phyloP scores from a whole-genome alignment of 1,140 invertebrate species.

The Cotesia typhae region DNA sequence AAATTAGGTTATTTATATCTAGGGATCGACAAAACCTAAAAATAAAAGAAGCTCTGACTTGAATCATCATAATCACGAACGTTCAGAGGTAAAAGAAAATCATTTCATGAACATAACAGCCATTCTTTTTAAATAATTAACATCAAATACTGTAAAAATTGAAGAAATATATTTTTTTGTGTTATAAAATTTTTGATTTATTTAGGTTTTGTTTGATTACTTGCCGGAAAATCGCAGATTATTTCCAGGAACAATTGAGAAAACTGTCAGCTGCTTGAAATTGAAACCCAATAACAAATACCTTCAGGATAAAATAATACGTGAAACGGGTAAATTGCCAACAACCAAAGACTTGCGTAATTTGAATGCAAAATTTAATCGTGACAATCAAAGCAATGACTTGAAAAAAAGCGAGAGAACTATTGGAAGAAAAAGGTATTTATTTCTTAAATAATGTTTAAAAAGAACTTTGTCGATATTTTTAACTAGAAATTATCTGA shows the following conservation, averaged over 20 bases:
- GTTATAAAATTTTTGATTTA: not conserved
- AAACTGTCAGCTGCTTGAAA: not conserved
- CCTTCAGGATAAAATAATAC: slow-evolving; percentile 6
- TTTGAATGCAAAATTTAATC: not conserved
- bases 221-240: not conserved
- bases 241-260: not conserved
- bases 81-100: not conserved
- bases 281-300: slow-evolving; percentile 4
- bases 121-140: too few relatives aligned
- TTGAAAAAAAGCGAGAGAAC: not conserved
- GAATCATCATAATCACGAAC: not conserved
- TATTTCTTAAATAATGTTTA: slow-evolving; percentile 1
- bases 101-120: too few relatives aligned
- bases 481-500: too few relatives aligned
- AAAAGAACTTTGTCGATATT: too few relatives aligned
- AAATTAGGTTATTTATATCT: too few relatives aligned
- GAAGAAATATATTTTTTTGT: too few relatives aligned
- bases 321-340: slow-evolving; percentile 2
- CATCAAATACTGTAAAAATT: too few relatives aligned
- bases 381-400: not conserved
- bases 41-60: not conserved
- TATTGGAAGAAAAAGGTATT: slow-evolving; percentile 10
- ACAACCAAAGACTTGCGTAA: slow-evolving; percentile 19
- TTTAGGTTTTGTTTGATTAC: not conserved
- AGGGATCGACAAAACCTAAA: too few relatives aligned